Base-by-base conservation (phyloP, 1,140 invertebrate species). In the Sesamia nonagrioides region DNA sequence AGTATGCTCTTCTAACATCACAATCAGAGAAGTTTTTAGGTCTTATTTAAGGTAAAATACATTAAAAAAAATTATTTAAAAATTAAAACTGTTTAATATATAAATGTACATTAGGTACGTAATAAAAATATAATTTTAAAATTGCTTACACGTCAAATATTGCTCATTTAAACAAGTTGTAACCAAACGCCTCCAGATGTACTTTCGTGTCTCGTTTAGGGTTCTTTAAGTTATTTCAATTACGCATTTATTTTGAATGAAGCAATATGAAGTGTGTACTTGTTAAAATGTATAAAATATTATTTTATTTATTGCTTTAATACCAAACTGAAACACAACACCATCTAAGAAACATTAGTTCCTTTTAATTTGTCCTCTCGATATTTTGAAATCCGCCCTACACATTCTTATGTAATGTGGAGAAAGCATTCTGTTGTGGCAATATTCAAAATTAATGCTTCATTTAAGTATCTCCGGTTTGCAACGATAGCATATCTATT, bases 121-220 rank as follows among this genome's bases (percentile, higher is more conserved):
- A 66, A 66, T 66, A 76, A 76, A 72, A 66, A 76, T 76, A 76
- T 76, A 74, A 0, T 48, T 35, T 76, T n/a, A n/a, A 40, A 66
- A 76, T 76, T 76, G 74, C 74, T 76, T 76, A 76, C 45, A 76
- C 27, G 2, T 37, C 60, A 52, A 76, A 76, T 76, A 76, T 66
- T 76, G 74, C 74, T 61, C 40, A 35, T 18, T 74, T 74, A 45
- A n/a, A n/a, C n/a, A n/a, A n/a, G n/a, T n/a, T n/a, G n/a, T n/a
- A n/a, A n/a, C n/a, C n/a, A n/a, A n/a, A n/a, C n/a, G n/a, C n/a
- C n/a, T n/a, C n/a, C n/a, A n/a, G n/a, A n/a, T n/a, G n/a, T n/a
- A n/a, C n/a, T n/a, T n/a, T n/a, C n/a, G n/a, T n/a, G n/a, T n/a
- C n/a, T n/a, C n/a, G n/a, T n/a, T n/a, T n/a, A n/a, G n/a, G n/a